Conservation (phyloP, 2,888 invertebrate genomes). For the Ametastegia equiseti region DNA sequence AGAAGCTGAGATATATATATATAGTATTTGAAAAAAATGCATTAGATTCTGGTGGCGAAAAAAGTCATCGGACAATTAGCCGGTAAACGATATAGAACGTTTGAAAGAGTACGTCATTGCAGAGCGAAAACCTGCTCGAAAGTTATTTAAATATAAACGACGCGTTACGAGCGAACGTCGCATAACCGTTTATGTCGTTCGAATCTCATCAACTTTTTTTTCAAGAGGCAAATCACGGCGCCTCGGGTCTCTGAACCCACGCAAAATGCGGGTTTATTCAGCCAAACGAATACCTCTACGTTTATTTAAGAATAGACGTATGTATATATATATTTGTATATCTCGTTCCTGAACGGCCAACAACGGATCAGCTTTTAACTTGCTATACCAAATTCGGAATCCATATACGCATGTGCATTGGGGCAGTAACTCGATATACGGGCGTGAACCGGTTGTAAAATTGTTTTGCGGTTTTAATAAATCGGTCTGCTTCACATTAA, state of each 20-base stretch:
- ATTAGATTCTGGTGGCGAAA: neutral
- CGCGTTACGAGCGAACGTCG: slow-evolving; percentile 25
- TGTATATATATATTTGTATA: neutral
- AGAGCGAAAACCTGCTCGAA: neutral
- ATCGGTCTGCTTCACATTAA: neutral
- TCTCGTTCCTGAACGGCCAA: neutral
- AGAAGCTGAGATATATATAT: no score
- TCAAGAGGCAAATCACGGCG: neutral
- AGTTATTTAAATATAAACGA: slow-evolving; percentile 35
- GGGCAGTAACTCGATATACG: neutral
- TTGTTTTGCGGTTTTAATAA: neutral
- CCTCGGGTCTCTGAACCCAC: slow-evolving; percentile 42
- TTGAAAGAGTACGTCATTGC: neutral
- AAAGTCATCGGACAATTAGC: neutral
- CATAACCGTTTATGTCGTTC: slow-evolving; percentile 39
- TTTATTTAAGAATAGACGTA: no score
- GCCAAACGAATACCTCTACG: neutral
- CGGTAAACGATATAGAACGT: neutral
- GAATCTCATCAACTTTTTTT: slow-evolving; percentile 37
- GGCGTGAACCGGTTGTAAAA: slow-evolving; percentile 7
- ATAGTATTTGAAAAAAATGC: neutral
- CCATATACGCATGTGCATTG: neutral
- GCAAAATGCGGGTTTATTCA: slow-evolving; percentile 23
- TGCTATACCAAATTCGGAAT: neutral
- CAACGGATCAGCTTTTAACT: neutral